A percentile compares a stretch with the other conserved stretches of the same genome.
Evolutionary conservation across 2,888 invertebrate genomes (phyloP).

Genomic region (Anorthoa munda): DNA sequence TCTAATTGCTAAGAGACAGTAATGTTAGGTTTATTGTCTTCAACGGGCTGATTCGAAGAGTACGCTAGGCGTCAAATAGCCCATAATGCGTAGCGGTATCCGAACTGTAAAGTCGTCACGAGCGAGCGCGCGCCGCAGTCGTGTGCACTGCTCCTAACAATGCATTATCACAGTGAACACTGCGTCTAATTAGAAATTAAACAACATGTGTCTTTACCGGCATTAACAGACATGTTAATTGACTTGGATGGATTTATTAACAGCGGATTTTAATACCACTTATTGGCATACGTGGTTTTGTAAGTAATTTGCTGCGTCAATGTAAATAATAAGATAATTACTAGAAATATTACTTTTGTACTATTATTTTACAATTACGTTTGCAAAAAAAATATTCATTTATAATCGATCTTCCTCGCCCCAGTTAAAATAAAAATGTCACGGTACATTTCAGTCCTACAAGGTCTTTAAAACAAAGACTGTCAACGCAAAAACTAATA

Average conservation of each 20-base stretch:
- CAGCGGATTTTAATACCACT: constrained; percentile 11
- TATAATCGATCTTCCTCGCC: constrained; percentile 33
- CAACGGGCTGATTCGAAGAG: constrained; percentile 48
- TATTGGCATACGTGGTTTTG: constrained; percentile 3
- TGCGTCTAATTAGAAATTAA: constrained; percentile 50
- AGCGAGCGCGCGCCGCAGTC: constrained; percentile 73
- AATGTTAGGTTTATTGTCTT: constrained; percentile 55
- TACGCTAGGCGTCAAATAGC: constrained; percentile 68
- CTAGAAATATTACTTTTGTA: background rate
- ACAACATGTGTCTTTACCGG: constrained; percentile 21
- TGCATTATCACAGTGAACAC: constrained; percentile 39
- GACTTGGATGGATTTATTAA: constrained; percentile 17
- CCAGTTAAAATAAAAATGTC: constrained; percentile 34
- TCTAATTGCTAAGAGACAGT: constrained; percentile 32
- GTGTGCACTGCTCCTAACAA: constrained; percentile 51
- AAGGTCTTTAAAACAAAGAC: constrained; percentile 8
- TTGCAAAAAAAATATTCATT: constrained; percentile 1
- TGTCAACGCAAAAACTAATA: background rate
- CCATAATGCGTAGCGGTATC: constrained; percentile 78
- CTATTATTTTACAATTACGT: background rate
- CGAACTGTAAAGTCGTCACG: constrained; percentile 77
- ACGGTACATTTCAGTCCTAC: constrained; percentile 6
- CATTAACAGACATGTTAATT: constrained; percentile 30
- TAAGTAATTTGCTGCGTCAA: background rate
- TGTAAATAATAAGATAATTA: background rate